phyloP scores from a whole-genome alignment of 2,113 vertebrate species.

The Fregata magnificens region DNA sequence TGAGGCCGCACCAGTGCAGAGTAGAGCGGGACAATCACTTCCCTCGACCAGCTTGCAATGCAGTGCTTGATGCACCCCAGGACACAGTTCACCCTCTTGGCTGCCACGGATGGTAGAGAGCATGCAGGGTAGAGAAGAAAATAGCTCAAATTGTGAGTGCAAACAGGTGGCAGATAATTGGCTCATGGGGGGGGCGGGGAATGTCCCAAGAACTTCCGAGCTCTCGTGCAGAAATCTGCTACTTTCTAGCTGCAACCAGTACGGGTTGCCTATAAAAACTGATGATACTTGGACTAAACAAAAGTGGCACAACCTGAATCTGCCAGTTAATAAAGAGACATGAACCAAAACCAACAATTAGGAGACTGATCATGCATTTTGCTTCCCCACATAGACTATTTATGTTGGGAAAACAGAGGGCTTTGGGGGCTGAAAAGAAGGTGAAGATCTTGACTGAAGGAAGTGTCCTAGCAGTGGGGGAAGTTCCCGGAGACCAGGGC shows the following conservation, averaged over 20 bases:
- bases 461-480: neutral
- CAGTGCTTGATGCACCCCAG: too few relatives aligned
- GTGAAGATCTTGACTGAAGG: neutral
- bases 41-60: too few relatives aligned
- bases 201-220: neutral
- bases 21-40: too few relatives aligned
- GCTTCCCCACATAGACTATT: neutral
- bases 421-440: neutral
- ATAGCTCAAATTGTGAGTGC: neutral
- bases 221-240: neutral
- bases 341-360: neutral
- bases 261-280: neutral
- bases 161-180: neutral
- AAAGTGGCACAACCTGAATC: neutral
- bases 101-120: too few relatives aligned
- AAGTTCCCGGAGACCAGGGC: neutral
- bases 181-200: too few relatives aligned
- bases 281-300: neutral
- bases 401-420: neutral
- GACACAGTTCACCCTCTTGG: too few relatives aligned
- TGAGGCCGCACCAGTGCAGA: too few relatives aligned
- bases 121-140: neutral
- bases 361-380: neutral
- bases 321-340: neutral
- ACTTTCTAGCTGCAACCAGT: neutral